Conservation (phyloP, 2,888 invertebrate genomes). For the Caenorhabditis macrosperma region DNA sequence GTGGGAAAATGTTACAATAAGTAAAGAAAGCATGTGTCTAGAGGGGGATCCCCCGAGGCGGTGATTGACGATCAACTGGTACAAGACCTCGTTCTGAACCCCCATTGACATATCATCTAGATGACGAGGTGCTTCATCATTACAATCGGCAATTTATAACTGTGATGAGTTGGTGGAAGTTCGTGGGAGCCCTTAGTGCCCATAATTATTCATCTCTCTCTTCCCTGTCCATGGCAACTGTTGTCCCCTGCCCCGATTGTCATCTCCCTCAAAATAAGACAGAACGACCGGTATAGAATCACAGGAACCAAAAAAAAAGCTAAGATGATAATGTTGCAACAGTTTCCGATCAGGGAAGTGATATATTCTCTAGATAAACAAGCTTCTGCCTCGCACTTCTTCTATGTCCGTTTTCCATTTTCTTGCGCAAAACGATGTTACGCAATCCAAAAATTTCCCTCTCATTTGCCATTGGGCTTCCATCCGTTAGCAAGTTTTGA, state of each 20-base stretch:
- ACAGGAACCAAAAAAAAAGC: background rate
- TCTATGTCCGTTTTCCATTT: conserved; percentile 21
- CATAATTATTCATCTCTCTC: conserved; percentile 38
- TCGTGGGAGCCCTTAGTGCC: background rate
- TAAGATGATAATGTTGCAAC: conserved; percentile 10
- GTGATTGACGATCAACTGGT: background rate
- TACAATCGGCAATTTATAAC: conserved; percentile 45
- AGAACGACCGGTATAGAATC: background rate
- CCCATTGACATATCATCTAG: background rate
- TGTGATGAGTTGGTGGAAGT: background rate
- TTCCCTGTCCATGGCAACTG: background rate
- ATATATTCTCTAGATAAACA: conserved; percentile 39
- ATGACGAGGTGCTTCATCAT: conserved; percentile 24
- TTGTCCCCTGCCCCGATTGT: background rate
- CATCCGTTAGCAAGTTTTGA: conserved; percentile 64
- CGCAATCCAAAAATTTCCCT: conserved; percentile 62
- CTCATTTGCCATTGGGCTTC: conserved; percentile 52
- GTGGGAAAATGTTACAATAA: conserved; percentile 57
- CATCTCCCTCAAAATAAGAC: background rate
- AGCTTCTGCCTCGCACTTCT: conserved; percentile 27
- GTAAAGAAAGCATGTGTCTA: conserved; percentile 27
- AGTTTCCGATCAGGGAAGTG: conserved; percentile 43
- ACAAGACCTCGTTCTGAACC: background rate
- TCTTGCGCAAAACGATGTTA: conserved; percentile 58
- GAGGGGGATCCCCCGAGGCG: conserved; percentile 41